Evolutionary conservation across 2,797 vertebrate species (phyloP).

Genomic region (Gobionotothen gibberifrons): DNA sequence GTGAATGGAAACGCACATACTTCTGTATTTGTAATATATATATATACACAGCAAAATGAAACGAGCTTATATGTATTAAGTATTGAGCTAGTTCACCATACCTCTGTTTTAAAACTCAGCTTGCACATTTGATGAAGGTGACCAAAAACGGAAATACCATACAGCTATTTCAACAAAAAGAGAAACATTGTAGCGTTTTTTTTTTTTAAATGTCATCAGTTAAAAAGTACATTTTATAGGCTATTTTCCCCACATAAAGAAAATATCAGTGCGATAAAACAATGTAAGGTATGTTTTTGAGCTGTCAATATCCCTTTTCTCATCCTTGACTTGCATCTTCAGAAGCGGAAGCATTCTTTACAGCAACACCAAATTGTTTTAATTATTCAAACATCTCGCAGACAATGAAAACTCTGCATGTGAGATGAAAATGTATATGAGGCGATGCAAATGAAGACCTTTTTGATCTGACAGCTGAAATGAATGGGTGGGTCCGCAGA

Average conservation of each 20-base stretch:
- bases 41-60: not conserved
- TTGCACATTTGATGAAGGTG: not conserved
- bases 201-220: not conserved
- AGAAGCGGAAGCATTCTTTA: not conserved
- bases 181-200: too few relatives aligned
- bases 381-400: conserved; percentile 61
- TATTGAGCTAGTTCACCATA: not conserved
- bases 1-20: too few relatives aligned
- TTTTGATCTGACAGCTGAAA: conserved; percentile 75
- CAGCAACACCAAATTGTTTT: conserved; percentile 45
- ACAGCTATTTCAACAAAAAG: not conserved
- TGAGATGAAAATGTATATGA: conserved; percentile 61
- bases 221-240: not conserved
- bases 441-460: conserved; percentile 73
- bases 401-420: conserved; percentile 52
- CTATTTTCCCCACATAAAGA: not conserved
- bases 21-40: too few relatives aligned
- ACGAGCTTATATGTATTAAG: not conserved
- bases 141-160: not conserved
- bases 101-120: not conserved
- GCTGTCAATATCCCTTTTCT: not conserved
- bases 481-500: conserved; percentile 71
- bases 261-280: not conserved
- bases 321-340: not conserved
- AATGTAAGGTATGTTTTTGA: not conserved